These are phyloP conservation scores for Clytia hemisphaerica DNA, from an alignment of 30 jellyfish, hydroid and myxozoan genomes.

Conservation along the genomic window DNA sequence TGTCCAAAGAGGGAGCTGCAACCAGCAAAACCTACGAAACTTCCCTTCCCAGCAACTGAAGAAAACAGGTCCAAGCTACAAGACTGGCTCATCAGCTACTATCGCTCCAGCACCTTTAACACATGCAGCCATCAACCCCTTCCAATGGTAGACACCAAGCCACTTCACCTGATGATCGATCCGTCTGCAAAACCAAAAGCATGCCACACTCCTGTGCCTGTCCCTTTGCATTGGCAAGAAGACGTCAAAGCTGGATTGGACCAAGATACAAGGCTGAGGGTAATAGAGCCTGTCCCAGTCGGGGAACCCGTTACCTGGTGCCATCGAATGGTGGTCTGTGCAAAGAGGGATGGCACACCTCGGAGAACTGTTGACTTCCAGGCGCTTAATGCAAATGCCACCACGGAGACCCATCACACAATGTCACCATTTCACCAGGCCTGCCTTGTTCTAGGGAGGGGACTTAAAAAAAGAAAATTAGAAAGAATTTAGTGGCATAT, in stretches of 20 bases:
- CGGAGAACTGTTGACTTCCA: constrained; percentile 31
- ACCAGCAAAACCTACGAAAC: too few relatives aligned
- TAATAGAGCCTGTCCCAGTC: constrained; percentile 19
- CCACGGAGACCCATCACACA: constrained; percentile 38
- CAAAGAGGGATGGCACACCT: background rate
- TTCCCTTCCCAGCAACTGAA: constrained; percentile 6
- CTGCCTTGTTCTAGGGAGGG: background rate
- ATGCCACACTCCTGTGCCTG: constrained; percentile 11
- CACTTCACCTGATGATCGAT: background rate
- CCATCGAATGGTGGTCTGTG: constrained; percentile 18
- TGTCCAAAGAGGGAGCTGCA: too few relatives aligned
- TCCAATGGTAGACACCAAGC: background rate
- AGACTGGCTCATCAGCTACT: constrained; percentile 19
- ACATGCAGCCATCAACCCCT: background rate
- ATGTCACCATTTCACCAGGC: constrained; percentile 16
- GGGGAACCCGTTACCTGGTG: too few relatives aligned
- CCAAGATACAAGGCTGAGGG: constrained; percentile 10
- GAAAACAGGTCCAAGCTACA: background rate
- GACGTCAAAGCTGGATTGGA: constrained; percentile 23
- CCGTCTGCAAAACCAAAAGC: background rate
- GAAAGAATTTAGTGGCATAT: too few relatives aligned
- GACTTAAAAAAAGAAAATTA: too few relatives aligned
- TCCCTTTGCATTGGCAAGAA: constrained; percentile 10
- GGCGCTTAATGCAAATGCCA: constrained; percentile 14
- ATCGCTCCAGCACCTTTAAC: constrained; percentile 8